Conservation (phyloP, 2,113 vertebrate genomes). For the Uria lomvia region DNA sequence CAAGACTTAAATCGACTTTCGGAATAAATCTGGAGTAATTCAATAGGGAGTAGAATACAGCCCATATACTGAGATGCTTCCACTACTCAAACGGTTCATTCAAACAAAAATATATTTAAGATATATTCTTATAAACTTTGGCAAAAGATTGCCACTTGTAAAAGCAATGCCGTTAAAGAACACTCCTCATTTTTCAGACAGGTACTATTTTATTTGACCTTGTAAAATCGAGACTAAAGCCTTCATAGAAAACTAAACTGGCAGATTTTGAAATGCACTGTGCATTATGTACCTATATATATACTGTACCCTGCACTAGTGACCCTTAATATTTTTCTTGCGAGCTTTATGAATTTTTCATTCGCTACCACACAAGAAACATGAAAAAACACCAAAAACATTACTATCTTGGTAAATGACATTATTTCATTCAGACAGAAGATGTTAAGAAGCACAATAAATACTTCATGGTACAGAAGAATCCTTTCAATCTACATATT, state of each 20-base stretch:
- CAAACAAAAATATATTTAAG: neutral
- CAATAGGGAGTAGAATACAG: neutral
- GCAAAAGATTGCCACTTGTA: neutral
- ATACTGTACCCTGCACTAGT: neutral
- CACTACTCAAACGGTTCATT: neutral
- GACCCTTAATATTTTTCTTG: constrained; percentile 16
- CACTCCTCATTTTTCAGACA: neutral
- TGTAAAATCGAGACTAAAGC: neutral
- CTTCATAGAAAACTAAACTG: neutral
- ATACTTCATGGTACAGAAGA: neutral
- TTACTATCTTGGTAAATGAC: neutral
- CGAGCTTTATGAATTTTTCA: constrained; percentile 31
- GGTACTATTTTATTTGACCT: neutral
- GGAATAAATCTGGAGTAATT: neutral
- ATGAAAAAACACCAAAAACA: neutral
- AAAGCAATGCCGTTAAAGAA: neutral
- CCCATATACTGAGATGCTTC: neutral
- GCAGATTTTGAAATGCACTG: neutral
- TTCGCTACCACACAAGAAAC: neutral
- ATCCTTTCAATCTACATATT: neutral
- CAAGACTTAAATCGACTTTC: neutral
- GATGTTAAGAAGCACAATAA: neutral
- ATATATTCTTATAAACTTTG: neutral
- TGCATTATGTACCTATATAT: neutral
- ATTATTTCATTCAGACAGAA: neutral